Conservation (phyloP, 2,888 invertebrate genomes). For the Drosophila recens region DNA sequence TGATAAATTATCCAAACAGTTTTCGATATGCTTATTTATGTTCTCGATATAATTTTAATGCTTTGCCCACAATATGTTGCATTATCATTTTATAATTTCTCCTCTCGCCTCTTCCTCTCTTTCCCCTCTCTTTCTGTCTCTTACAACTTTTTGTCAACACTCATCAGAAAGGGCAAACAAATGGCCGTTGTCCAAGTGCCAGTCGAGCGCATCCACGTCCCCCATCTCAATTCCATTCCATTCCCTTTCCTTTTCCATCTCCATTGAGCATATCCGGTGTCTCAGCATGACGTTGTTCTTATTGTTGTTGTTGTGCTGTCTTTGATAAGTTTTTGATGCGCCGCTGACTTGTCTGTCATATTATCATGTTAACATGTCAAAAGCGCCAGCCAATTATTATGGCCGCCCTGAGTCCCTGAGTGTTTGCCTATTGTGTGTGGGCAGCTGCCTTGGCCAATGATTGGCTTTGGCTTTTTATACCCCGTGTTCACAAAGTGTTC, state of each 20-base stretch:
- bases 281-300: slow-evolving; percentile 11
- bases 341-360: slow-evolving; percentile 79
- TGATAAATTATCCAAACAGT: slow-evolving; percentile 68
- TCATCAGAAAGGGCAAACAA: slow-evolving; percentile 17
- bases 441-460: slow-evolving; percentile 46
- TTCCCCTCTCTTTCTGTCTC: slow-evolving; percentile 13
- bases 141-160: slow-evolving; percentile 60
- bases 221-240: neutral
- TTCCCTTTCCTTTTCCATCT: neutral
- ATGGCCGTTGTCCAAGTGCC: slow-evolving; percentile 36
- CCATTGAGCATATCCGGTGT: slow-evolving; percentile 58
- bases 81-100: slow-evolving; percentile 71
- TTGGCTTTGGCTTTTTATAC: slow-evolving; percentile 27
- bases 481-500: neutral
- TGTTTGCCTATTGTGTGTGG: slow-evolving; percentile 60
- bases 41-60: slow-evolving; percentile 58
- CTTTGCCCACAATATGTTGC: slow-evolving; percentile 42
- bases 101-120: slow-evolving; percentile 8
- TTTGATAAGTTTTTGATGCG: slow-evolving; percentile 68
- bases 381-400: slow-evolving; percentile 63
- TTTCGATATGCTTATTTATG: slow-evolving; percentile 68
- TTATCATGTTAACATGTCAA: slow-evolving; percentile 77
- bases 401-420: slow-evolving; percentile 31
- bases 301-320: slow-evolving; percentile 17
- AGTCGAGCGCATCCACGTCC: slow-evolving; percentile 35